phyloP scores from a whole-genome alignment of 1,140 invertebrate genomes.

The Nylanderia fulva region DNA sequence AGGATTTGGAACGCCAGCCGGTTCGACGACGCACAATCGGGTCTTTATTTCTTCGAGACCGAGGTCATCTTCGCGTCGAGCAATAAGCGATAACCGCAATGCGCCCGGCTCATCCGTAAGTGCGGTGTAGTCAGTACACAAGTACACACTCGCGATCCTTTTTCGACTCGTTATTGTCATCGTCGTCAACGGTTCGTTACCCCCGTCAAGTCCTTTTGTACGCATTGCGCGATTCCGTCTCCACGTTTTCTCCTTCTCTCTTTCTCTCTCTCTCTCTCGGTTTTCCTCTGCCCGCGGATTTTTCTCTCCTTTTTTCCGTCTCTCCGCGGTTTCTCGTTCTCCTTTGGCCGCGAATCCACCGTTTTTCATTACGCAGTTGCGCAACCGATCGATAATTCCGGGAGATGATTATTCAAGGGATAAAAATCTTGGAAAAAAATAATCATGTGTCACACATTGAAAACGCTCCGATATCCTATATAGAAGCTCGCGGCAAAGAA shows the following conservation, averaged over 20 bases:
- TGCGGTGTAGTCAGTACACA: conserved; percentile 63
- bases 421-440: conserved; percentile 51
- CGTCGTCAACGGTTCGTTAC: conserved; percentile 74
- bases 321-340: background rate
- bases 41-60: conserved; percentile 52
- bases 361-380: conserved; percentile 33
- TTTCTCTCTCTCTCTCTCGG: background rate
- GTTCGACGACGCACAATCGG: conserved; percentile 40
- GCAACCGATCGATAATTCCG: conserved; percentile 33
- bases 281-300: background rate
- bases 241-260: too few species aligned
- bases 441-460: conserved; percentile 25
- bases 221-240: conserved; percentile 14
- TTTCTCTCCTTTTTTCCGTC: background rate
- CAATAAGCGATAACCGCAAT: conserved; percentile 70
- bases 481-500: background rate
- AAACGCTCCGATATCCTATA: background rate
- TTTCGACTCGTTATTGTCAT: conserved; percentile 74
- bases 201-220: conserved; percentile 70
- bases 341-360: conserved; percentile 2
- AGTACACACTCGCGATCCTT: conserved; percentile 68
- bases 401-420: conserved; percentile 24
- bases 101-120: conserved; percentile 39
- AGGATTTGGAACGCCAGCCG: conserved; percentile 8
- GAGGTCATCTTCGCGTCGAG: conserved; percentile 43